Conservation (phyloP, 2,888 invertebrate species). For the Bombyx huttoni region DNA sequence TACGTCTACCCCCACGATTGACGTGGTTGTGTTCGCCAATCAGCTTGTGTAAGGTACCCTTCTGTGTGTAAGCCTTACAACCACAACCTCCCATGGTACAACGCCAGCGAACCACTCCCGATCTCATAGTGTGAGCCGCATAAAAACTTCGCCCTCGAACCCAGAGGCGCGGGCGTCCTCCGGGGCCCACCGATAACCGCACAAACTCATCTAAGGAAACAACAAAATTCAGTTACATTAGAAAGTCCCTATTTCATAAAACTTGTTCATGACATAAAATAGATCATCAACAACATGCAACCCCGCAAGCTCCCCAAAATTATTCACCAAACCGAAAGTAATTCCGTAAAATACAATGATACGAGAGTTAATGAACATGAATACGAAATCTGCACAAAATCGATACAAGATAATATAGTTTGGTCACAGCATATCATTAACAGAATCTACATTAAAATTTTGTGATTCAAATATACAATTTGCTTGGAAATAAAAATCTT, state of each 20-base stretch:
- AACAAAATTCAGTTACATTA: constrained; percentile 8
- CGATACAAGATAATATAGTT: too few species aligned
- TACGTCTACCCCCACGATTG: constrained; percentile 46
- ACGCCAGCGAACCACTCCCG: constrained; percentile 62
- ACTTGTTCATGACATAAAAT: constrained; percentile 12
- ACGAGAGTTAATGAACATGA: not conserved
- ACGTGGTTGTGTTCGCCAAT: constrained; percentile 63
- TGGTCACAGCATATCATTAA: not conserved
- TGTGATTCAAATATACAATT: not conserved
- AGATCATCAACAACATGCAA: not conserved
- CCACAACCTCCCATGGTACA: constrained; percentile 67
- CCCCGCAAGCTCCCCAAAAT: not conserved
- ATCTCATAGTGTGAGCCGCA: constrained; percentile 65
- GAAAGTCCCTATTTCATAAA: constrained; percentile 2
- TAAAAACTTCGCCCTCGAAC: constrained; percentile 65
- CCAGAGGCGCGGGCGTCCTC: constrained; percentile 61
- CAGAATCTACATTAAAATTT: not conserved
- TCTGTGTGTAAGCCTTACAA: constrained; percentile 63
- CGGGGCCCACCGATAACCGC: constrained; percentile 58
- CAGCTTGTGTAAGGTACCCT: constrained; percentile 55
- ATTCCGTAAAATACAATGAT: constrained; percentile 5
- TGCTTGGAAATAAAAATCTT: not conserved
- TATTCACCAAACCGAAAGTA: not conserved
- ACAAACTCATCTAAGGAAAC: constrained; percentile 43
- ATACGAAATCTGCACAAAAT: not conserved